Percentiles rank a stretch among this genome's conserved stretches.
Conservation (phyloP, 1,140 invertebrate genomes). For the Bombus superbus region DNA sequence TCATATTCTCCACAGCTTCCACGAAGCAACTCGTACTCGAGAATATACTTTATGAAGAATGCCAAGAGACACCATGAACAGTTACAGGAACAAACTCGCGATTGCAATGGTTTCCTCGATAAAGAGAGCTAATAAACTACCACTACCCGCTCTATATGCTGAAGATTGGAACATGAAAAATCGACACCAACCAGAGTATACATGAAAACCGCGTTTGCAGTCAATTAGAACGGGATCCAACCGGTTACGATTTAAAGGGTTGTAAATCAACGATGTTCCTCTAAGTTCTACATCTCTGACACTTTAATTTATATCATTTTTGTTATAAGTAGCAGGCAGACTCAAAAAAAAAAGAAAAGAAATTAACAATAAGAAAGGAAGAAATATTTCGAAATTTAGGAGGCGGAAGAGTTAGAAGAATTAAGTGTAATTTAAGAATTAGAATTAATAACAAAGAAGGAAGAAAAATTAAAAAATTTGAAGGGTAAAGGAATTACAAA, state of each 20-base stretch:
- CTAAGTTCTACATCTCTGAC: background rate
- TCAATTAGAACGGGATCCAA: slow-evolving; percentile 55
- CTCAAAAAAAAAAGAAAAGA: background rate
- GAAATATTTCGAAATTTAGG: background rate
- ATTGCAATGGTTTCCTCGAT: background rate
- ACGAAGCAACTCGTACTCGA: too few species aligned
- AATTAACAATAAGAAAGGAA: background rate
- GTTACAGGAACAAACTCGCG: background rate
- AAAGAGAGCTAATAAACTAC: slow-evolving; percentile 10
- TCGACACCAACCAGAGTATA: slow-evolving; percentile 20
- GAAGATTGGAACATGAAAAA: slow-evolving; percentile 33
- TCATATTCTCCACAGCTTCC: background rate
- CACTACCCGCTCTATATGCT: background rate
- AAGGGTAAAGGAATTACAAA: background rate
- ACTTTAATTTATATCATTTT: background rate
- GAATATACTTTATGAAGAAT: background rate
- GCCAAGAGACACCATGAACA: background rate
- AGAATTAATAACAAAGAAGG: background rate
- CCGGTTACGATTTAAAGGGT: slow-evolving; percentile 59
- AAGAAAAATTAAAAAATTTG: background rate
- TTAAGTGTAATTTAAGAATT: background rate
- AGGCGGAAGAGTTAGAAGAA: background rate
- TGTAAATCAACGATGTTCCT: slow-evolving; percentile 38
- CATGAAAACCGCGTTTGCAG: slow-evolving; percentile 23
- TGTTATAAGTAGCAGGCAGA: background rate